Evolutionary conservation across 2,888 invertebrate species (phyloP).

Genomic region (Drosophila fulvimacula): DNA sequence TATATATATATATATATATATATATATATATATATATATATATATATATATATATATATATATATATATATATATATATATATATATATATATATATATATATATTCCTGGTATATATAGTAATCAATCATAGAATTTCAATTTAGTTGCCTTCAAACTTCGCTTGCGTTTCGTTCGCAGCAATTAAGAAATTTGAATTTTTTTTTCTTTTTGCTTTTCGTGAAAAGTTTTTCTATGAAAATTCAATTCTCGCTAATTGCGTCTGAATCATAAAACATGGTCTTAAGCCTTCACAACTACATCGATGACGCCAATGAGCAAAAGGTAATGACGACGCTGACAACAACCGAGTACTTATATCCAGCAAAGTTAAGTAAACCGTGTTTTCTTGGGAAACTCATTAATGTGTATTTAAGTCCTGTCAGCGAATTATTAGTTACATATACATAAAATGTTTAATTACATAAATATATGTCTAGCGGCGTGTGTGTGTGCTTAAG

Average conservation of each 20-base stretch:
- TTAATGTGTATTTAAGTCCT: not conserved
- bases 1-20: conserved; percentile 7
- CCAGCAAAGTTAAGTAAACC: not conserved
- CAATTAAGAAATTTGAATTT: conserved; percentile 8
- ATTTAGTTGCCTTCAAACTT: conserved; percentile 37
- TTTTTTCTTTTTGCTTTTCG: not conserved
- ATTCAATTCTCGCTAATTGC: conserved; percentile 10
- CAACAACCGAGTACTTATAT: not conserved
- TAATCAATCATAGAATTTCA: conserved; percentile 24
- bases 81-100: conserved; percentile 1
- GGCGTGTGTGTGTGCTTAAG: not conserved
- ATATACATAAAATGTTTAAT: not conserved
- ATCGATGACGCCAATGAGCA: conserved; percentile 45
- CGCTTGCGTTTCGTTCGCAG: conserved; percentile 22
- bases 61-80: conserved; percentile 5
- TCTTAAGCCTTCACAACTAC: conserved; percentile 62
- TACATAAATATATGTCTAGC: not conserved
- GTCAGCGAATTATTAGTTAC: not conserved
- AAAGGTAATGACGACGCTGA: conserved; percentile 48
- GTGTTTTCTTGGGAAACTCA: not conserved
- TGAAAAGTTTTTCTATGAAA: conserved; percentile 3
- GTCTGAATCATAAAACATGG: conserved; percentile 40
- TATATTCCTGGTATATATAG: conserved; percentile 6
- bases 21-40: not conserved
- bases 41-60: conserved; percentile 8